Evolutionary conservation across 2,797 vertebrate species (phyloP).

Genomic region (Pseudopleuronectes americanus): DNA sequence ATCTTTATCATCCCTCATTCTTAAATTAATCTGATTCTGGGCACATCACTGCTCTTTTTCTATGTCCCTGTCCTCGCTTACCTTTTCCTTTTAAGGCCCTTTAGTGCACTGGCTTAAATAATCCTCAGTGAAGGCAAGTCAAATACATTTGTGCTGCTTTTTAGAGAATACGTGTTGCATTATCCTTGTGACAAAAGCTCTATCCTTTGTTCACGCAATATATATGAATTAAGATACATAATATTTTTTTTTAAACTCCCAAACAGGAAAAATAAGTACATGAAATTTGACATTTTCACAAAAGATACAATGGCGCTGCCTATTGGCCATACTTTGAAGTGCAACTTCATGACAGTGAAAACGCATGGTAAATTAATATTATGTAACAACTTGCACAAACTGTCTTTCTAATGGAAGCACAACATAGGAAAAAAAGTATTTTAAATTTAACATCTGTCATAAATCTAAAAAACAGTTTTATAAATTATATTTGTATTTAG

Average conservation of each 20-base stretch:
- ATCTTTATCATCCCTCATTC: not conserved
- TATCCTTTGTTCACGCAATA: not conserved
- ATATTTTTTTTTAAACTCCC: not conserved
- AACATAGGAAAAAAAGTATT: not conserved
- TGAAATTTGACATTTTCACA: not conserved
- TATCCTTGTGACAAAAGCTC: not conserved
- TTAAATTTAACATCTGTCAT: not conserved
- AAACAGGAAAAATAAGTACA: not conserved
- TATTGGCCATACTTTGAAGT: slow-evolving; percentile 51
- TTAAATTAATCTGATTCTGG: slow-evolving; percentile 9
- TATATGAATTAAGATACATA: not conserved
- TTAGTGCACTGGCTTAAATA: not conserved
- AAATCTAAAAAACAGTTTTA: not conserved
- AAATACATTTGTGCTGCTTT: not conserved
- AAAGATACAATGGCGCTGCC: slow-evolving; percentile 50
- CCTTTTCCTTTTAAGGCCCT: not conserved
- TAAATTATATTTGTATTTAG: not conserved
- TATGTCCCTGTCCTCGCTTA: not conserved
- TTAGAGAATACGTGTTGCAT: not conserved
- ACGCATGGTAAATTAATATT: not conserved
- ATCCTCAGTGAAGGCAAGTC: not conserved
- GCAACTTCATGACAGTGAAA: not conserved
- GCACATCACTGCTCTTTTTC: not conserved
- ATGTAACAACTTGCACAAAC: not conserved
- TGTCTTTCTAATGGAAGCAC: not conserved